These are phyloP conservation scores for Gallinago jamesoni DNA, from an alignment of 2,113 vertebrate genomes.

Conservation along the genomic window DNA sequence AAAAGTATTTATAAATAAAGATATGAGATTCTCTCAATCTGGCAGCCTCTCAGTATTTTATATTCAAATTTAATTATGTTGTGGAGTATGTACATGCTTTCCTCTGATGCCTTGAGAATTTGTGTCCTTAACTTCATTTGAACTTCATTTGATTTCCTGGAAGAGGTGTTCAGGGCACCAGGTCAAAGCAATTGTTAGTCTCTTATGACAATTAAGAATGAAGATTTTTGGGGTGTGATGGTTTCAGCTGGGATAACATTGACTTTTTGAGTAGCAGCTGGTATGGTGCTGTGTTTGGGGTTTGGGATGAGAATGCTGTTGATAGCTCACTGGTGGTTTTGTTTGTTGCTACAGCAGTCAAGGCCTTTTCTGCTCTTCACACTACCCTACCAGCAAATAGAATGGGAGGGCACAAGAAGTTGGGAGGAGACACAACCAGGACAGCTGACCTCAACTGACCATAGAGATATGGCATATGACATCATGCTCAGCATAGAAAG, in stretches of 20 bases:
- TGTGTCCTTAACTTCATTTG: neutral
- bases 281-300: neutral
- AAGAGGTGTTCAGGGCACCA: neutral
- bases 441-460: neutral
- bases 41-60: neutral
- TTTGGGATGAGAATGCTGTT: neutral
- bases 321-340: neutral
- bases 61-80: neutral
- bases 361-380: neutral
- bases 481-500: neutral
- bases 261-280: neutral
- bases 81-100: accelerated
- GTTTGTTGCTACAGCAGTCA: neutral
- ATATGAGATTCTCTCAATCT: neutral
- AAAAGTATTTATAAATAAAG: neutral
- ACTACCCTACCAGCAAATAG: neutral
- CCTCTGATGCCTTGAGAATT: neutral
- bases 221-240: neutral
- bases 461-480: neutral
- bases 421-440: neutral
- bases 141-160: neutral
- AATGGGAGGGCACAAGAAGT: neutral
- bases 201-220: neutral
- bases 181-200: neutral
- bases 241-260: neutral